phyloP scores from a whole-genome alignment of 2,797 vertebrate species.

The Agapornis canus region DNA sequence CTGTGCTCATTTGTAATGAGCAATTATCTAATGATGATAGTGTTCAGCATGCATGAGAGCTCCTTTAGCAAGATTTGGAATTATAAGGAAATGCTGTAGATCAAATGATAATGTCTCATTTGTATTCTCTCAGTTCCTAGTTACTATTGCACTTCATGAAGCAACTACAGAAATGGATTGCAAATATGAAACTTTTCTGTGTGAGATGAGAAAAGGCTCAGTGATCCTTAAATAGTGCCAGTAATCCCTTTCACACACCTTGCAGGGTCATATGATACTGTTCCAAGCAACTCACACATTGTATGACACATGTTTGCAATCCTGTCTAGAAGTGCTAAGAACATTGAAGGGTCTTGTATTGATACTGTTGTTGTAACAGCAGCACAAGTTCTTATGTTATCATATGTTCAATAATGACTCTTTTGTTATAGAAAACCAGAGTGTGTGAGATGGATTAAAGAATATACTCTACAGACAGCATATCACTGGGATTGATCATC shows the following conservation, averaged over 20 bases:
- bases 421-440: background rate
- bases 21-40: slow-evolving; percentile 58
- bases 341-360: background rate
- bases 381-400: background rate
- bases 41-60: slow-evolving; percentile 30
- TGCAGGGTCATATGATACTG: background rate
- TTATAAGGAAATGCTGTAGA: slow-evolving; percentile 51
- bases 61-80: slow-evolving; percentile 41
- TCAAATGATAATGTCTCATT: slow-evolving; percentile 57
- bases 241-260: background rate
- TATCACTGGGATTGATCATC: background rate
- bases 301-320: background rate
- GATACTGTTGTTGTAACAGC: background rate
- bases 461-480: background rate
- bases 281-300: background rate
- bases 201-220: background rate
- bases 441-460: background rate
- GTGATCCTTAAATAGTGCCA: background rate
- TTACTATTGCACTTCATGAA: background rate
- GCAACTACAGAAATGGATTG: slow-evolving; percentile 24
- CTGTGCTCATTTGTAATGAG: slow-evolving; percentile 45
- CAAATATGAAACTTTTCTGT: slow-evolving; percentile 2
- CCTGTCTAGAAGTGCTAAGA: background rate
- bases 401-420: slow-evolving; percentile 6
- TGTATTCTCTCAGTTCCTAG: slow-evolving; percentile 28